Evolutionary conservation across 2,888 invertebrate species (phyloP).

Genomic region (Aelia acuminata): DNA sequence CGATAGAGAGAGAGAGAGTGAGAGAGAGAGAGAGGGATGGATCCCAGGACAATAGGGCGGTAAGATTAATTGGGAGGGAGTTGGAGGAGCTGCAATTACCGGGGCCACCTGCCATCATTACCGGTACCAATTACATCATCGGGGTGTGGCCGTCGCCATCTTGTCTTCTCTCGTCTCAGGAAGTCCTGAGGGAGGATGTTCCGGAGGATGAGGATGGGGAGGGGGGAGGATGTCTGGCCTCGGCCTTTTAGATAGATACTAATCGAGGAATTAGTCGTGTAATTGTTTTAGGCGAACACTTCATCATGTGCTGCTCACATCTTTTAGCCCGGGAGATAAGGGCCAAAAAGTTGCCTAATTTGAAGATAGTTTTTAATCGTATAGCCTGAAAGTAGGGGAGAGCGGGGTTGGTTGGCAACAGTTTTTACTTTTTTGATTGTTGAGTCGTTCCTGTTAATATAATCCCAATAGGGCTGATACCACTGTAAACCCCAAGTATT

Average conservation of each 20-base stretch:
- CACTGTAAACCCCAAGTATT: too few relatives aligned
- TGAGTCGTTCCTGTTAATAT: too few relatives aligned
- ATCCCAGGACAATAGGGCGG: slow-evolving; percentile 42
- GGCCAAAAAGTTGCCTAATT: too few relatives aligned
- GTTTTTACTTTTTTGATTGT: too few relatives aligned
- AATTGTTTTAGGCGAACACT: background rate
- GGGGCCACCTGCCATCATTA: slow-evolving; percentile 53
- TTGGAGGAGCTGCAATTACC: slow-evolving; percentile 56
- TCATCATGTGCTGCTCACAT: too few relatives aligned
- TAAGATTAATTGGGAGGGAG: slow-evolving; percentile 61
- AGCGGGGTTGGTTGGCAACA: too few relatives aligned
- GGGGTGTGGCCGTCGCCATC: slow-evolving; percentile 48
- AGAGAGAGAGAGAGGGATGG: background rate
- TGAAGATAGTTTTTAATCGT: too few relatives aligned
- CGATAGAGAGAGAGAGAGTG: background rate
- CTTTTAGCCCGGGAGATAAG: too few relatives aligned
- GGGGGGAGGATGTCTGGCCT: background rate
- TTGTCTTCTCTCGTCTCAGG: slow-evolving; percentile 12
- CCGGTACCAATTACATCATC: slow-evolving; percentile 46
- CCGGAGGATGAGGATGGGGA: background rate
- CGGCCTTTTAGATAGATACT: background rate
- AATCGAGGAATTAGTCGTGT: background rate
- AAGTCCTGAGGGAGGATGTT: background rate
- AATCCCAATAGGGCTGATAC: too few relatives aligned
- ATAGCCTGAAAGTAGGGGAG: too few relatives aligned